A percentile compares a stretch with the other conserved stretches of the same genome.
Conservation (phyloP, 1,140 invertebrate species). For the Cephus cinctus region DNA sequence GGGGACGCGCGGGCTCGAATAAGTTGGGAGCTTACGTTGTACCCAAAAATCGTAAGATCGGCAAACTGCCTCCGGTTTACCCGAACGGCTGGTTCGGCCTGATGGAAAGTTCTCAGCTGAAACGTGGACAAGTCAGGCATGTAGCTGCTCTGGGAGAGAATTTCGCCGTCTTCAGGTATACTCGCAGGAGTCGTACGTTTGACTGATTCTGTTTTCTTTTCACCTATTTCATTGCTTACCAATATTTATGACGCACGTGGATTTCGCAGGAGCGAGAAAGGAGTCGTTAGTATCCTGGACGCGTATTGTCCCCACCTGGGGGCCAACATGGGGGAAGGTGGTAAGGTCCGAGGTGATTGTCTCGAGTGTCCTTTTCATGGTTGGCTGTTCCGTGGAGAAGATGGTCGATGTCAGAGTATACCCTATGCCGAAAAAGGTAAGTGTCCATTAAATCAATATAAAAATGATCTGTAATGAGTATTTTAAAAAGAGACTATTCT, state of each 20-base stretch:
- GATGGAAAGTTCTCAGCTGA: slow-evolving; percentile 68
- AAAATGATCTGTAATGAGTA: neutral
- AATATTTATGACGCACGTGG: too few relatives aligned
- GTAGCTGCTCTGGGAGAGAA: slow-evolving; percentile 73
- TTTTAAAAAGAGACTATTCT: slow-evolving; percentile 2
- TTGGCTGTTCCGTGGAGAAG: slow-evolving; percentile 74
- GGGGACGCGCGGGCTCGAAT: slow-evolving; percentile 13
- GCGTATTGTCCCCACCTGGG: slow-evolving; percentile 90
- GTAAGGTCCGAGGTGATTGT: slow-evolving; percentile 71
- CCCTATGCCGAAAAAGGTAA: slow-evolving; percentile 64
- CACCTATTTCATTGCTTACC: too few relatives aligned
- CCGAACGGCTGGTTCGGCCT: slow-evolving; percentile 90
- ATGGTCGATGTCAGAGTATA: slow-evolving; percentile 71
- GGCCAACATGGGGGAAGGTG: slow-evolving; percentile 79
- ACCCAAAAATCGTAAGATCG: slow-evolving; percentile 54
- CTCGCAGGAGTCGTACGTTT: slow-evolving; percentile 38
- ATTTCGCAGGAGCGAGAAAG: slow-evolving; percentile 58
- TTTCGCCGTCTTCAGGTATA: slow-evolving; percentile 72
- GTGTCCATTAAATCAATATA: slow-evolving; percentile 2
- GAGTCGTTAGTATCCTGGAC: slow-evolving; percentile 69
- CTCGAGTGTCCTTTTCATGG: slow-evolving; percentile 88
- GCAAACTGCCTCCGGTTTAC: slow-evolving; percentile 75
- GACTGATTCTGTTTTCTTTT: too few relatives aligned
- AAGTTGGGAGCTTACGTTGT: slow-evolving; percentile 13
- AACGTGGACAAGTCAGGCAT: slow-evolving; percentile 61